phyloP scores from a whole-genome alignment of 2,113 vertebrate genomes.

The Ptilonorhynchus violaceus region DNA sequence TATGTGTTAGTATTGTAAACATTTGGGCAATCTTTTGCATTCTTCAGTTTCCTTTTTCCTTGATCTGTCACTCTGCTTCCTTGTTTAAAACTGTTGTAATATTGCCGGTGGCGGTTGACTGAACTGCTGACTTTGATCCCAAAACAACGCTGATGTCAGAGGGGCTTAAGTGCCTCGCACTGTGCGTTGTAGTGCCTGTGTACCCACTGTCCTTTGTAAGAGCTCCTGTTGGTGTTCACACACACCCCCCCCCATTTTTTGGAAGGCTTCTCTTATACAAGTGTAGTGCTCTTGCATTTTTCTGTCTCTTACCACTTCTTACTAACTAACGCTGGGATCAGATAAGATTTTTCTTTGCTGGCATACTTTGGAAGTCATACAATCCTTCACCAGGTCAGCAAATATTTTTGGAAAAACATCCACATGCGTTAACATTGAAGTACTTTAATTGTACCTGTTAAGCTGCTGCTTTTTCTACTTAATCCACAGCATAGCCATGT shows the following conservation, averaged over 20 bases:
- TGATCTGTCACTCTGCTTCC: neutral
- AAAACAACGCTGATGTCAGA: neutral
- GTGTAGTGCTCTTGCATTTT: neutral
- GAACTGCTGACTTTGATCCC: neutral
- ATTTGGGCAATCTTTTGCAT: neutral
- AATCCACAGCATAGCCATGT: neutral
- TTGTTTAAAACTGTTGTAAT: neutral
- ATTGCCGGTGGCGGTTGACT: neutral
- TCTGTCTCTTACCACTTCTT: neutral
- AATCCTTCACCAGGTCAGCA: neutral
- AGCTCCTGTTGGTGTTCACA: neutral
- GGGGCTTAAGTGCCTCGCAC: neutral
- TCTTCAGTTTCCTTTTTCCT: constrained; percentile 19
- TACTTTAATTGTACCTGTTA: neutral
- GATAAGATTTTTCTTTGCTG: neutral
- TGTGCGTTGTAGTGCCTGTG: neutral
- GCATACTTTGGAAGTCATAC: neutral
- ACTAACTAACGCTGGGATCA: neutral
- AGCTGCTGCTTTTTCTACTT: neutral
- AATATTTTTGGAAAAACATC: neutral
- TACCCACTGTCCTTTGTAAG: neutral
- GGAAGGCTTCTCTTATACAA: neutral
- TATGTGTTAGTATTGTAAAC: neutral
- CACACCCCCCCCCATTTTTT: neutral
- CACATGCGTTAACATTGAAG: neutral